These are phyloP conservation scores for Oligia strigilis DNA, from an alignment of 2,888 invertebrate species.

Conservation along the genomic window DNA sequence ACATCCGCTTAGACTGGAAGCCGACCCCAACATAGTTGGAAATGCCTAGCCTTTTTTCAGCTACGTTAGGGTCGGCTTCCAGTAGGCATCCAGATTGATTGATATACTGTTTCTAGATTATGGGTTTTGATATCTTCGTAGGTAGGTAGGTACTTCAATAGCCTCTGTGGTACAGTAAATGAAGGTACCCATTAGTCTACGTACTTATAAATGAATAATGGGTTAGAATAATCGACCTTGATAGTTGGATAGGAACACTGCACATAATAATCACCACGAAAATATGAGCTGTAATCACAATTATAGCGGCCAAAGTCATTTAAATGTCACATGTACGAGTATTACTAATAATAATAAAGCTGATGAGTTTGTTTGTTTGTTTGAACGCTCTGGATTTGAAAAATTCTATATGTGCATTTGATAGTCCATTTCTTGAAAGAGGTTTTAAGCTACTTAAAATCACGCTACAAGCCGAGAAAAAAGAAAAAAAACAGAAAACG, in stretches of 20 bases:
- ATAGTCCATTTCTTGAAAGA: too few species aligned
- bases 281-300: constrained; percentile 10
- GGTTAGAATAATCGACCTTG: neutral
- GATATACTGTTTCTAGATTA: neutral
- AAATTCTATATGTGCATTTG: too few species aligned
- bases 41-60: too few species aligned
- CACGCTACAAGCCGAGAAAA: neutral
- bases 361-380: neutral
- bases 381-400: neutral
- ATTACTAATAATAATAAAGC: neutral
- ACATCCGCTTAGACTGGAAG: too few species aligned
- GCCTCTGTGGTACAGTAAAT: neutral
- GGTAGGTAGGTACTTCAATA: neutral
- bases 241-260: neutral
- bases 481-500: neutral
- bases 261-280: neutral
- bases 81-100: too few species aligned
- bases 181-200: neutral
- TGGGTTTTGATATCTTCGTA: neutral
- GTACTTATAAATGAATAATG: neutral
- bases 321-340: neutral
- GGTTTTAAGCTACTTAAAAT: neutral
- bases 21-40: too few species aligned
- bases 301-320: constrained; percentile 15
- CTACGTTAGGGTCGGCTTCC: too few species aligned